These are phyloP conservation scores for Odocoileus hemionus DNA, from an alignment of 2,113 vertebrate species.

Conservation along the genomic window DNA sequence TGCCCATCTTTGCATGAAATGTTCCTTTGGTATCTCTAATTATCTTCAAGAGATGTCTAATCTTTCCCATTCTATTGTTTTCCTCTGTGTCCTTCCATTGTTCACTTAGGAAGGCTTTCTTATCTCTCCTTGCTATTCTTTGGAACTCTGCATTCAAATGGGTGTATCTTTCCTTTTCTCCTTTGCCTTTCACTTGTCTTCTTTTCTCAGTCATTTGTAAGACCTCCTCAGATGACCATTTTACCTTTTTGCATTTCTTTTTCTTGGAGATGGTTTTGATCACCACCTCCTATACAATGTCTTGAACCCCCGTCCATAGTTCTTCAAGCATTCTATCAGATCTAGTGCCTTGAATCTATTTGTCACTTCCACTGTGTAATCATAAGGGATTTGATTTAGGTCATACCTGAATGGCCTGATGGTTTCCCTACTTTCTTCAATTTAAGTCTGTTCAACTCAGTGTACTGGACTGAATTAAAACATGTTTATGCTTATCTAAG, in stretches of 20 bases:
- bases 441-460: background rate
- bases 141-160: background rate
- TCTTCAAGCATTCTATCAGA: background rate
- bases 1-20: background rate
- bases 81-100: background rate
- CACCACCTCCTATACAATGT: background rate
- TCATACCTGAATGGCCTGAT: background rate
- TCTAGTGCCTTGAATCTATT: background rate
- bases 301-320: background rate
- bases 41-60: background rate
- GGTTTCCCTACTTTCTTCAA: background rate
- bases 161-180: background rate
- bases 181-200: background rate
- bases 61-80: background rate
- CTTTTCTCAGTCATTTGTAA: background rate
- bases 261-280: background rate
- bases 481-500: background rate
- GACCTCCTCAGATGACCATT: background rate
- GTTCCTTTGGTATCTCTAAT: background rate
- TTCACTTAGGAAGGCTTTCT: background rate
- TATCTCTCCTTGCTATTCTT: background rate
- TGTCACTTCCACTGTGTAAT: background rate
- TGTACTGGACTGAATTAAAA: background rate
- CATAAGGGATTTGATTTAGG: background rate
- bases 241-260: background rate